Evolutionary conservation across 2,113 vertebrate species (phyloP).

Genomic region (Scortum barcoo): DNA sequence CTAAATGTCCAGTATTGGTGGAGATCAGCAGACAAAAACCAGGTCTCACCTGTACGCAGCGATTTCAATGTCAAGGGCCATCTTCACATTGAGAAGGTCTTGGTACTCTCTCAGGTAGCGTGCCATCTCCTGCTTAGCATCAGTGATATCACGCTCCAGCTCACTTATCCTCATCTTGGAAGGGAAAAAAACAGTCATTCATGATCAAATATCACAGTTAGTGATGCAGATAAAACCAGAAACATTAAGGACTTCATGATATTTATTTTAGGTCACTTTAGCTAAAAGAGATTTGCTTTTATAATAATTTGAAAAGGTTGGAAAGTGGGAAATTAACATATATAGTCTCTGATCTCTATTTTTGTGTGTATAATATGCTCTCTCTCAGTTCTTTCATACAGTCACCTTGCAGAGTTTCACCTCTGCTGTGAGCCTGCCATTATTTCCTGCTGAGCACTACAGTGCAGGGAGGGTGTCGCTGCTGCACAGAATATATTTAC

Average conservation of each 20-base stretch:
- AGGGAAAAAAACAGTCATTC: neutral
- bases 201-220: neutral
- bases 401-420: conserved; percentile 43
- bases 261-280: neutral
- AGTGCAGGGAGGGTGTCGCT: neutral
- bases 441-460: conserved; percentile 39
- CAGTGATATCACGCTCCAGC: conserved; percentile 85
- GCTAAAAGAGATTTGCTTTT: neutral
- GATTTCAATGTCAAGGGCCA: conserved; percentile 98
- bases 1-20: neutral
- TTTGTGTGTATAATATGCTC: neutral
- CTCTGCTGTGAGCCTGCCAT: conserved; percentile 32
- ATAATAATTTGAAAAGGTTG: no score
- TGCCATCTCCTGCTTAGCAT: conserved; percentile 91
- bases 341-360: neutral
- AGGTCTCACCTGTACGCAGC: conserved; percentile 92
- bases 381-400: neutral
- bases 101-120: conserved; percentile 95
- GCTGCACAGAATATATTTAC: conserved; percentile 41
- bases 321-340: neutral
- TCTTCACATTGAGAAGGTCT: conserved; percentile 97
- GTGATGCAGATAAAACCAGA: neutral
- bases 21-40: no score
- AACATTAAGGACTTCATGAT: no score
- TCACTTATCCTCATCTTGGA: conserved; percentile 85